Conservation (phyloP, 2,797 vertebrate genomes). For the Gallirallus australis region DNA sequence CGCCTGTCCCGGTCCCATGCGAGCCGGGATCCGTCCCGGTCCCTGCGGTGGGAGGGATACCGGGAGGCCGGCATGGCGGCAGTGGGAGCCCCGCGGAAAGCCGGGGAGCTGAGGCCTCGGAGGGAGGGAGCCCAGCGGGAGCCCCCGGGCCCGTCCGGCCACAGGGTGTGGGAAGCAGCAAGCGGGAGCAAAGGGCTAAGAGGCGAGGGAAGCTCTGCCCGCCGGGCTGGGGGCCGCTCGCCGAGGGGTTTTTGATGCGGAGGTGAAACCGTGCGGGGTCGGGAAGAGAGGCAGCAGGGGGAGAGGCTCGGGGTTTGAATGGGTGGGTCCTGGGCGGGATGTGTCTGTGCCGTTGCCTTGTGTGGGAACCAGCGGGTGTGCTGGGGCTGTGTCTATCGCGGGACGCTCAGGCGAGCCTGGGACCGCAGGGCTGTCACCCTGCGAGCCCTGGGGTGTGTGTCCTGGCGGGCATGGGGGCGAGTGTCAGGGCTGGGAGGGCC, state of each 20-base stretch:
- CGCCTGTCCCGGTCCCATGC: no score
- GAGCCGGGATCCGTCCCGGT: background rate
- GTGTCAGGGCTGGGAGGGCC: background rate
- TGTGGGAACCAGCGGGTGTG: accelerated
- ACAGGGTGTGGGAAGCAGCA: no score
- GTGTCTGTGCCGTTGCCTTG: accelerated
- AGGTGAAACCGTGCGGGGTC: accelerated
- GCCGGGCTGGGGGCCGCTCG: accelerated
- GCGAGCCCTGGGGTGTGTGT: no score
- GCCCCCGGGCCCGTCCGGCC: background rate
- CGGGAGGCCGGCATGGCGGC: background rate
- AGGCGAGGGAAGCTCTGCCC: accelerated
- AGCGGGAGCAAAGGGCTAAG: no score
- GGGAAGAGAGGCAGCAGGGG: accelerated
- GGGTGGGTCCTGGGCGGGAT: accelerated
- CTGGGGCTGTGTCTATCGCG: background rate
- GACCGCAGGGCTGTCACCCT: accelerated
- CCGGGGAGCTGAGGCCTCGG: background rate
- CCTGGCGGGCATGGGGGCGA: accelerated
- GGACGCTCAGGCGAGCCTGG: accelerated
- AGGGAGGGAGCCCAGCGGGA: background rate
- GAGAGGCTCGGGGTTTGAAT: accelerated
- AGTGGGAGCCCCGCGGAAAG: background rate
- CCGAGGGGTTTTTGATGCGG: accelerated
- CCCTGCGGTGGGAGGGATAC: background rate